These are phyloP conservation scores for Tapirus indicus DNA, from an alignment of 2,797 vertebrate species.

Conservation along the genomic window DNA sequence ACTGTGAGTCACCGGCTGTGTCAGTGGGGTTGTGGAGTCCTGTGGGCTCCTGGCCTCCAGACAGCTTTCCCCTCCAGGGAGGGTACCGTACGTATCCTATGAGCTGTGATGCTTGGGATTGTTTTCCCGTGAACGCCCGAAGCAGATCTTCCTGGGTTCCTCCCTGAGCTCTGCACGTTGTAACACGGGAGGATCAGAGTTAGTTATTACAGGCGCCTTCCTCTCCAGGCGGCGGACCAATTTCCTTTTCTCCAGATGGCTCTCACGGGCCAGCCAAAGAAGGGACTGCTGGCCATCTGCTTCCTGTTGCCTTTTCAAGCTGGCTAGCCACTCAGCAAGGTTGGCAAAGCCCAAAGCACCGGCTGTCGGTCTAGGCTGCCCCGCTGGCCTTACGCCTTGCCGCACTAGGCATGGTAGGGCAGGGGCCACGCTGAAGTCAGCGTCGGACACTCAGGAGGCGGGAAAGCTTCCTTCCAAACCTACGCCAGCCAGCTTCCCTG, in stretches of 20 bases:
- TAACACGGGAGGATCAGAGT: constrained; percentile 6
- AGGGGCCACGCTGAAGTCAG: constrained; percentile 41
- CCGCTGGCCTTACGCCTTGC: not conserved
- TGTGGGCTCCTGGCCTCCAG: not conserved
- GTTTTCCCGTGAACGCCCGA: not conserved
- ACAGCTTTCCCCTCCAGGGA: not conserved
- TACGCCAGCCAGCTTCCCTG: not conserved
- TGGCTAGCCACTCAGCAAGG: constrained; percentile 28
- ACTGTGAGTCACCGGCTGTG: not conserved
- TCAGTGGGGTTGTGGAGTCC: not conserved
- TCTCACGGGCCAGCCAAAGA: constrained; percentile 64
- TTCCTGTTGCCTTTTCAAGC: constrained; percentile 73
- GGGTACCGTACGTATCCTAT: accelerated
- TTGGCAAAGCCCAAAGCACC: constrained; percentile 21
- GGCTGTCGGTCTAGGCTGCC: constrained; percentile 58
- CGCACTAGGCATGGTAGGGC: not conserved
- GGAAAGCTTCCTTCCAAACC: not conserved
- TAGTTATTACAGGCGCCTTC: constrained; percentile 58
- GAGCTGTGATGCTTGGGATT: not conserved
- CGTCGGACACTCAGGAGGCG: constrained; percentile 9
- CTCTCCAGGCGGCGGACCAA: constrained; percentile 59
- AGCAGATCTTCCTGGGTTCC: not conserved
- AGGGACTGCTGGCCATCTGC: constrained; percentile 70
- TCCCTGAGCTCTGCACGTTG: not conserved
- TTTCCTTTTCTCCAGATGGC: constrained; percentile 82